A percentile compares a stretch with the other conserved stretches of the same genome.
These are phyloP conservation scores for Phasianus colchicus DNA, from an alignment of 2,113 vertebrate genomes.

Conservation along the genomic window DNA sequence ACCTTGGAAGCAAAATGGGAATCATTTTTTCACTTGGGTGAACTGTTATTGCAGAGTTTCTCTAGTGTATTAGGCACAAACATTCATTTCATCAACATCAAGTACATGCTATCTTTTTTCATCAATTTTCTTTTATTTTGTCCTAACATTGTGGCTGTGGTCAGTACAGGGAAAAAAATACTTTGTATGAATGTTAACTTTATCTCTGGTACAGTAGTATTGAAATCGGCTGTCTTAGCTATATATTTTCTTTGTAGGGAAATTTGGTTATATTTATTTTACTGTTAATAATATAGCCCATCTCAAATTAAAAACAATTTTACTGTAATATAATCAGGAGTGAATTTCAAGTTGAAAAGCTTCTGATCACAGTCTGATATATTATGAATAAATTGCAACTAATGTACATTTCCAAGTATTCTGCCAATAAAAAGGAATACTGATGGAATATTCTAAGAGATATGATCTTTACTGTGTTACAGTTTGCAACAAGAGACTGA, in stretches of 20 bases:
- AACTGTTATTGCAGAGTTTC: constrained; percentile 63
- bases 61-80: constrained; percentile 58
- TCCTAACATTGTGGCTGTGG: constrained; percentile 35
- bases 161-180: background rate
- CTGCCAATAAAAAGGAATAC: background rate
- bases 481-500: background rate
- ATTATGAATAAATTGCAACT: background rate
- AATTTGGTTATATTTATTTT: background rate
- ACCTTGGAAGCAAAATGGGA: constrained; percentile 31
- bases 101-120: constrained; percentile 27
- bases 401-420: background rate
- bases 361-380: background rate
- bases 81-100: constrained; percentile 59
- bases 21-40: constrained; percentile 68
- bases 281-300: background rate
- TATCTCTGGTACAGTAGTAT: background rate
- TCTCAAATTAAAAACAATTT: background rate
- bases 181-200: background rate
- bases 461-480: background rate
- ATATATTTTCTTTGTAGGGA: background rate
- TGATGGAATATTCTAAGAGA: background rate
- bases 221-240: background rate
- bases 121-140: constrained; percentile 63
- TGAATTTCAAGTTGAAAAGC: background rate
- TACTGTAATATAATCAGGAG: background rate